phyloP scores from a whole-genome alignment of 1,140 invertebrate genomes.

The Calliphora vicina region DNA sequence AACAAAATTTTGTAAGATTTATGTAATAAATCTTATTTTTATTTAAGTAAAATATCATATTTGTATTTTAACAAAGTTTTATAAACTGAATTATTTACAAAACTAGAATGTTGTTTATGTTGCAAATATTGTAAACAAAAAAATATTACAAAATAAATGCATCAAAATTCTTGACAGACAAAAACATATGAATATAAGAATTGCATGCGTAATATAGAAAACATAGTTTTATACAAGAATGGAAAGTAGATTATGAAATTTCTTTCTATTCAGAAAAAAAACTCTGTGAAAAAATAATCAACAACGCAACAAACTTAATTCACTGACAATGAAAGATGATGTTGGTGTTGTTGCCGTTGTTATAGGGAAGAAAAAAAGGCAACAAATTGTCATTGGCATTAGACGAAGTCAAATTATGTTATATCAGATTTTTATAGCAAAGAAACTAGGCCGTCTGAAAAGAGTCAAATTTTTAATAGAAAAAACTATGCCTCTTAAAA shows the following conservation, averaged over 20 bases:
- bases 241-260: not conserved
- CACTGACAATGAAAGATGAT: constrained; percentile 16
- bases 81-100: not conserved
- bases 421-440: too few relatives aligned
- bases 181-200: constrained; percentile 2
- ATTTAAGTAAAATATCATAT: too few relatives aligned
- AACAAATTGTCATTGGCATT: too few relatives aligned
- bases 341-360: not conserved
- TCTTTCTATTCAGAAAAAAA: not conserved
- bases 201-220: not conserved
- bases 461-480: too few relatives aligned
- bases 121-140: not conserved
- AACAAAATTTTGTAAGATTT: not conserved
- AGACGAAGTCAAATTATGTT: too few relatives aligned
- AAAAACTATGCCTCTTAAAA: too few relatives aligned
- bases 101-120: constrained; percentile 5
- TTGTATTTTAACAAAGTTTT: too few relatives aligned
- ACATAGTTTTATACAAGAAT: not conserved
- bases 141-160: not conserved
- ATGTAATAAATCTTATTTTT: not conserved
- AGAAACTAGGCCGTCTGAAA: too few relatives aligned
- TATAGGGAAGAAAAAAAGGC: too few relatives aligned
- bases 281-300: not conserved
- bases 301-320: not conserved
- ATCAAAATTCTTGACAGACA: constrained; percentile 9